Percentiles rank a stretch among this genome's conserved stretches.
Evolutionary conservation across 2,113 vertebrate species (phyloP).

Genomic region (Dasyurus viverrinus): DNA sequence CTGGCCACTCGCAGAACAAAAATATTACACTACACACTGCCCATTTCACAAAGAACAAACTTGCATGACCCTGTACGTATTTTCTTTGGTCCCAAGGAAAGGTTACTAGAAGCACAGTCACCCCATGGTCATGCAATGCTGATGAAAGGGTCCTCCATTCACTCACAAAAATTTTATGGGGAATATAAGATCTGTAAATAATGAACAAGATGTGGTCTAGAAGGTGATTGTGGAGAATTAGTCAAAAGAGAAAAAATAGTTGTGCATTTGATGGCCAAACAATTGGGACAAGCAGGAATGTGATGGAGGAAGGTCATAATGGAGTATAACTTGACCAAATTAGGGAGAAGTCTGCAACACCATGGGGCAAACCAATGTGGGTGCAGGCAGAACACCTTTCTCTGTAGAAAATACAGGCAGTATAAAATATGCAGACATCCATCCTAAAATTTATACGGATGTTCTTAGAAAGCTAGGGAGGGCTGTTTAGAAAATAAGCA

Average conservation of each 20-base stretch:
- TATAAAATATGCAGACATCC: neutral
- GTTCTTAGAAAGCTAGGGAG: constrained; percentile 29
- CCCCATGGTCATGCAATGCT: constrained; percentile 26
- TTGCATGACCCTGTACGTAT: constrained; percentile 48
- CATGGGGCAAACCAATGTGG: neutral
- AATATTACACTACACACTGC: neutral
- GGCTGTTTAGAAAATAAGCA: neutral
- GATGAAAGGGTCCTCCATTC: neutral
- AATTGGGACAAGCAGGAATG: constrained; percentile 29
- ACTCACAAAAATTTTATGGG: neutral
- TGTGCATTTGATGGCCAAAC: constrained; percentile 43
- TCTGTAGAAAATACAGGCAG: neutral
- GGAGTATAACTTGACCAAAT: constrained; percentile 37
- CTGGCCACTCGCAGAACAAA: constrained; percentile 23
- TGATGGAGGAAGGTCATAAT: constrained; percentile 11
- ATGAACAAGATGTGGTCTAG: constrained; percentile 33
- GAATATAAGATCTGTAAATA: constrained; percentile 51
- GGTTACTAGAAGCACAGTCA: constrained; percentile 32
- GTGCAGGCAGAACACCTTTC: neutral
- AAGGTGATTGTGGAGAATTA: neutral
- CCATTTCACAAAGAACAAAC: constrained; percentile 35
- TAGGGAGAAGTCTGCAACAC: neutral
- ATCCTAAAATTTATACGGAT: neutral
- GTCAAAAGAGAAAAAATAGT: constrained; percentile 23
- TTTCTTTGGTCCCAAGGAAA: constrained; percentile 31